Evolutionary conservation across 2,113 vertebrate species (phyloP), one percentile per base, ranked within the genome.

Genomic region (Origma solitaria): DNA sequence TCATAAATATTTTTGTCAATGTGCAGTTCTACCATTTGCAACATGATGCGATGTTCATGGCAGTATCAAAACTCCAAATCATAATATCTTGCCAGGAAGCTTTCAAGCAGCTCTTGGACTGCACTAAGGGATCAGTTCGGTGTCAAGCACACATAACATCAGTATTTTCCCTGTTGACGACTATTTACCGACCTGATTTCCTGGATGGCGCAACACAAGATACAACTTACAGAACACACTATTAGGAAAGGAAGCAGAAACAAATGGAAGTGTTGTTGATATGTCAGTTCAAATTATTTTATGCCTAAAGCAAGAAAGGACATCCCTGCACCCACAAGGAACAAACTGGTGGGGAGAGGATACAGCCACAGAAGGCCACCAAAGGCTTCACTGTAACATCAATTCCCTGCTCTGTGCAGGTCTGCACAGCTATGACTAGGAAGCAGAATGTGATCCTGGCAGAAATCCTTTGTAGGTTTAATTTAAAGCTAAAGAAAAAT

Each of bases 21-120:
- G 15, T 71, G 49, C 51, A 62, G 38, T 51, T 92, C 61, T 64
- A 56, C 35, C 51, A 37, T 76, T 94, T 92, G 44, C 66, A 94
- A 72, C 21, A 25, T 33, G 23, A 66, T 24, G 11, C 0, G 0
- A 70, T 1, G 1, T 54, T 83, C 11, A 3, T 22, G 9, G 24
- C 60, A 71, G 15, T 51, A 60, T 79, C 35, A 54, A 56, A 84
- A 95, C 37, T 37, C 85, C 35, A 82, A 76, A 85, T 64, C 9
- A 10, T 51, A 28, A 37, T 60, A 64, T 45, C 65, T 35, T 85
- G 18, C 40, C 78, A 82, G 65, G 20, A 87, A 53, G 47, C 19
- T 71, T 90, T 92, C 72, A 71, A 40, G 31, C 44, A 38, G 37
- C 40, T 85, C 40, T 92, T 79, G 40, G 51, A 37, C 53, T 64